Conservation (phyloP, 1,140 invertebrate species). For the Papilio dardanus region DNA sequence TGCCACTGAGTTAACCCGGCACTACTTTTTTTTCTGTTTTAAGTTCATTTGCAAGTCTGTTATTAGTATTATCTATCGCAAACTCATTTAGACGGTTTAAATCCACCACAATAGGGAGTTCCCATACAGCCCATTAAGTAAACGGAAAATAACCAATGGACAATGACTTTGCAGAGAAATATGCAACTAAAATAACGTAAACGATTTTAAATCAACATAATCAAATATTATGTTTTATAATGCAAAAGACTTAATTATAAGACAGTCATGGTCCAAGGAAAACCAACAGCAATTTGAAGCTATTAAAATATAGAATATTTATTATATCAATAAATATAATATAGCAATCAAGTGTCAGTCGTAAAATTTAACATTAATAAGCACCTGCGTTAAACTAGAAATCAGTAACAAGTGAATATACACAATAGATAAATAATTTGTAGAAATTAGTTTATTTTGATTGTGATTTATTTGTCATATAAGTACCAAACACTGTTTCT, state of each 20-base stretch:
- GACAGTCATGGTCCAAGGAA: slow-evolving; percentile 13
- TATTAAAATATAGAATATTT: slow-evolving; percentile 29
- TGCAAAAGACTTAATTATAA: slow-evolving; percentile 15
- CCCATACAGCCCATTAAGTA: too few relatives aligned
- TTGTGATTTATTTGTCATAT: too few relatives aligned
- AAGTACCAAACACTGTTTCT: not conserved
- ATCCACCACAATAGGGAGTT: too few relatives aligned
- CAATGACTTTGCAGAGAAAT: too few relatives aligned
- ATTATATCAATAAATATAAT: slow-evolving; percentile 30
- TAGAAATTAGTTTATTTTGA: not conserved
- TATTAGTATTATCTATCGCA: too few relatives aligned
- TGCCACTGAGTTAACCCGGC: too few relatives aligned
- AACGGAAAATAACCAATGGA: too few relatives aligned
- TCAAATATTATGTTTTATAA: slow-evolving; percentile 5
- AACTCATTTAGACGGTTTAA: too few relatives aligned
- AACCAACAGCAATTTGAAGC: slow-evolving; percentile 29
- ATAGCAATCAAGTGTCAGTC: slow-evolving; percentile 24
- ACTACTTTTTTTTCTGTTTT: too few relatives aligned
- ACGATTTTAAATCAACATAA: slow-evolving; percentile 18
- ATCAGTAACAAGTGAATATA: slow-evolving; percentile 4
- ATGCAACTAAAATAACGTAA: slow-evolving; percentile 22
- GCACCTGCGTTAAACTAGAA: slow-evolving; percentile 24
- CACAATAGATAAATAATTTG: slow-evolving; percentile 20
- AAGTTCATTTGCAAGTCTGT: too few relatives aligned
- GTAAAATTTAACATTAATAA: slow-evolving; percentile 22